Conservation (phyloP, 2,797 vertebrate species). For the Acanthis flammea region DNA sequence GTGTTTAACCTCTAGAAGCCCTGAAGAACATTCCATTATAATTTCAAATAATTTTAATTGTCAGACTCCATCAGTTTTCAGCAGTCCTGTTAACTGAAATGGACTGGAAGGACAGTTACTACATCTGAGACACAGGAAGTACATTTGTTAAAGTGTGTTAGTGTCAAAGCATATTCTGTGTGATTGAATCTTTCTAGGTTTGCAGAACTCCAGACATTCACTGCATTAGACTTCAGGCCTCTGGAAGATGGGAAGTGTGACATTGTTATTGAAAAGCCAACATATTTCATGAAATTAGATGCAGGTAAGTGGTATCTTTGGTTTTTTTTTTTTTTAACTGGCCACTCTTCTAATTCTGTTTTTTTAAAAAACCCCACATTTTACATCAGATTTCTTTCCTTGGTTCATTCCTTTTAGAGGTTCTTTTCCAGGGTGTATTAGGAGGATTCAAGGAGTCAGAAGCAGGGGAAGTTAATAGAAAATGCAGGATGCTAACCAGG, state of each 20-base stretch:
- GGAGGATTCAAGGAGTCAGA: neutral
- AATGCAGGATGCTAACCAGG: neutral
- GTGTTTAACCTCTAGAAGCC: constrained; percentile 66
- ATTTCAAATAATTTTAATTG: constrained; percentile 48
- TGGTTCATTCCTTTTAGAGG: neutral
- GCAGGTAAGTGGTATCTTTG: constrained; percentile 80
- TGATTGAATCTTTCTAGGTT: constrained; percentile 79
- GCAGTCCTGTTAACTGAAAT: neutral
- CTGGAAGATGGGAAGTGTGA: constrained; percentile 86
- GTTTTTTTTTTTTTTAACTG: neutral
- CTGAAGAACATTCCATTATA: constrained; percentile 39
- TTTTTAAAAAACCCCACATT: neutral
- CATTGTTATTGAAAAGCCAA: constrained; percentile 86
- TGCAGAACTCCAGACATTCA: constrained; percentile 90
- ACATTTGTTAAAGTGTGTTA: neutral
- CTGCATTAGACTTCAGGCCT: constrained; percentile 83
- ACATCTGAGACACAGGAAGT: neutral
- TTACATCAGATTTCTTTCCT: neutral
- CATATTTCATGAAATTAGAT: constrained; percentile 96
- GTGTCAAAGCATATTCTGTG: neutral
- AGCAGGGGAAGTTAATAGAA: neutral
- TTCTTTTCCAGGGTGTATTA: neutral
- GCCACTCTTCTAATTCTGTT: neutral
- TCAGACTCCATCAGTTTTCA: constrained; percentile 29
- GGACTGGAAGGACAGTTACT: neutral